Conservation (phyloP, 1,140 invertebrate genomes). For the Rhynchophorus ferrugineus region DNA sequence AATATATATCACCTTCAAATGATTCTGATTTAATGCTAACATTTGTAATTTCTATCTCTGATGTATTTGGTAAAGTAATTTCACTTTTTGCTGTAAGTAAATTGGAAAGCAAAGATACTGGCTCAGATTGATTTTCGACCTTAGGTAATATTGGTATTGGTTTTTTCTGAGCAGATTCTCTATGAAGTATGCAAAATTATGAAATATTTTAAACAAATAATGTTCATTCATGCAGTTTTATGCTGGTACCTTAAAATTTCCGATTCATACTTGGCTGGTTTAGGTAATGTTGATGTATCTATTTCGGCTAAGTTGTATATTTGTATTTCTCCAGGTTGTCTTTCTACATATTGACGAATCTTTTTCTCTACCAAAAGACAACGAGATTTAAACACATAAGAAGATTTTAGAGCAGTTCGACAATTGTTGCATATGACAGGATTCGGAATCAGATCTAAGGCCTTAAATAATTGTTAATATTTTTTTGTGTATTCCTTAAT, state of each 20-base stretch:
- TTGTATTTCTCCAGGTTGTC: slow-evolving; percentile 12
- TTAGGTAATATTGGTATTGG: slow-evolving; percentile 10
- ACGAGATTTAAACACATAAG: slow-evolving; percentile 28
- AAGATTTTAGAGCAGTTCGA: slow-evolving; percentile 23
- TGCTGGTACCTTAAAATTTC: slow-evolving; percentile 10
- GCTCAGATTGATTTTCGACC: neutral
- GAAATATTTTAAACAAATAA: too few relatives aligned
- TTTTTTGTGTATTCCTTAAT: too few relatives aligned
- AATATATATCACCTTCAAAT: too few relatives aligned
- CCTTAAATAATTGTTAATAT: slow-evolving; percentile 18
- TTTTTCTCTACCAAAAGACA: slow-evolving; percentile 28
- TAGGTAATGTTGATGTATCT: slow-evolving; percentile 16
- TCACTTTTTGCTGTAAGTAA: slow-evolving; percentile 12
- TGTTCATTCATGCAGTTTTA: neutral
- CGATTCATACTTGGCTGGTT: slow-evolving; percentile 14
- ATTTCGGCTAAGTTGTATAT: slow-evolving; percentile 20
- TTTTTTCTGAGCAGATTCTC: slow-evolving; percentile 7
- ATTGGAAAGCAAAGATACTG: slow-evolving; percentile 15
- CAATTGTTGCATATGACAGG: slow-evolving; percentile 29
- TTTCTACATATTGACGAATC: slow-evolving; percentile 25
- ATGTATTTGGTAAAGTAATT: slow-evolving; percentile 13
- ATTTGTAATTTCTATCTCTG: slow-evolving; percentile 22
- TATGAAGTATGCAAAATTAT: slow-evolving; percentile 2
- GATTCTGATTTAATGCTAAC: too few relatives aligned
- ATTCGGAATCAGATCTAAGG: slow-evolving; percentile 29